Evolutionary conservation across 2,888 invertebrate species (phyloP).

Genomic region (Callosobruchus maculatus): DNA sequence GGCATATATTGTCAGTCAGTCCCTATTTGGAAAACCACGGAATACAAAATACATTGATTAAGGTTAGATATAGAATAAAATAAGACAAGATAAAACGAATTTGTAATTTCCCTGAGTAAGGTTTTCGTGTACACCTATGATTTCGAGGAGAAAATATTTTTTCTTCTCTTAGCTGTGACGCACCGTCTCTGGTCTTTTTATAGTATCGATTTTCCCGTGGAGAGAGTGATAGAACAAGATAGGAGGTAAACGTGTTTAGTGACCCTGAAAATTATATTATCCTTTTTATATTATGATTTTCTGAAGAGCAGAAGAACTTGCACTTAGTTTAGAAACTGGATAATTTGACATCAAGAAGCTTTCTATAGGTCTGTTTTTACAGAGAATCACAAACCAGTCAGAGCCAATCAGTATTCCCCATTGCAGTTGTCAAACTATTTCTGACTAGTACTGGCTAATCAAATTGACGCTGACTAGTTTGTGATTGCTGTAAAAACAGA

Average conservation of each 20-base stretch:
- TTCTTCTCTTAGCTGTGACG: not conserved
- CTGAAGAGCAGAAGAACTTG: not conserved
- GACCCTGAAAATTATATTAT: not conserved
- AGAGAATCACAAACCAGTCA: too few relatives aligned
- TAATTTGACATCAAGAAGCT: not conserved
- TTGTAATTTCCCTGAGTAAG: too few relatives aligned
- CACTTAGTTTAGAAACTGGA: not conserved
- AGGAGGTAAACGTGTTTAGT: not conserved
- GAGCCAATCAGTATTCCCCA: too few relatives aligned
- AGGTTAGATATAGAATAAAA: too few relatives aligned
- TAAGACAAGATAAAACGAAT: too few relatives aligned
- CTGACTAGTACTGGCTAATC: too few relatives aligned
- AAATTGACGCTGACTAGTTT: too few relatives aligned
- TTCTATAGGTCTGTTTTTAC: not conserved
- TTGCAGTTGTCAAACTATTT: too few relatives aligned
- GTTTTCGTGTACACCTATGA: not conserved
- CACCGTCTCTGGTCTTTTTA: not conserved
- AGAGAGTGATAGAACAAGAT: not conserved
- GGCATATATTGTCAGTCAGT: too few relatives aligned
- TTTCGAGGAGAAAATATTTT: not conserved
- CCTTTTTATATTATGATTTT: not conserved
- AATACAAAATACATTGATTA: too few relatives aligned
- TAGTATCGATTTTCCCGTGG: not conserved
- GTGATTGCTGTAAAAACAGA: too few relatives aligned
- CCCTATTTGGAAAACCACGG: too few relatives aligned